Evolutionary conservation across 2,888 invertebrate species (phyloP).

Genomic region (Trimorus sp.): DNA sequence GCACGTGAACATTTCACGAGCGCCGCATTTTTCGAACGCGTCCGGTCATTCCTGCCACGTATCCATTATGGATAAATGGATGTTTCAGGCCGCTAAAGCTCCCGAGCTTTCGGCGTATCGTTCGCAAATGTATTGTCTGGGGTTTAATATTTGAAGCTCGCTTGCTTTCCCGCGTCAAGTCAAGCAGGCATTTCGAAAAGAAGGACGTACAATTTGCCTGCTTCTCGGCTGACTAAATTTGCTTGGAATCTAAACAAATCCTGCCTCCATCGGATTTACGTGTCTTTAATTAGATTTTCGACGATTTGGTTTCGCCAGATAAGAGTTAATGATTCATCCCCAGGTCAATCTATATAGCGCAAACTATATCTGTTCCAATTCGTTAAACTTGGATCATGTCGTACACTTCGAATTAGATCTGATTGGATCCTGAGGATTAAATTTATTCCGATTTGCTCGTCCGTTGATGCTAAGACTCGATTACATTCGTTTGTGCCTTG

Average conservation of each 20-base stretch:
- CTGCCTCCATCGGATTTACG: background rate
- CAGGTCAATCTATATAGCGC: slow-evolving; percentile 5
- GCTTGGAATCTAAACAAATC: no score
- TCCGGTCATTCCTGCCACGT: slow-evolving; percentile 39
- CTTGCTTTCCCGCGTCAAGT: slow-evolving; percentile 9
- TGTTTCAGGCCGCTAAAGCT: slow-evolving; percentile 38
- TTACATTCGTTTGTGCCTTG: slow-evolving; percentile 30
- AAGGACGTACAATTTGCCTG: background rate
- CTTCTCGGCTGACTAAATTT: background rate
- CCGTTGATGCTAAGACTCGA: slow-evolving; percentile 5
- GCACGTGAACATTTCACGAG: slow-evolving; percentile 24
- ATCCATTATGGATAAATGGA: slow-evolving; percentile 55
- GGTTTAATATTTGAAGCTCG: slow-evolving; percentile 37
- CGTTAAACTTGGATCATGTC: slow-evolving; percentile 28
- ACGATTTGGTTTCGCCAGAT: slow-evolving; percentile 26
- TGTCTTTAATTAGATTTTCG: slow-evolving; percentile 30
- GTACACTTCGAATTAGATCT: slow-evolving; percentile 29
- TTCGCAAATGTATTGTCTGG: slow-evolving; percentile 41
- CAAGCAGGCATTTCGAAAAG: background rate
- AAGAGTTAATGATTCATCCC: slow-evolving; percentile 30
- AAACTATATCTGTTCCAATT: slow-evolving; percentile 31
- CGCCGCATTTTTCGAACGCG: slow-evolving; percentile 36
- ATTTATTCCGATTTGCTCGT: slow-evolving; percentile 32
- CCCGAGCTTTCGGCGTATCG: slow-evolving; percentile 33
- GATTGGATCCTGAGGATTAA: slow-evolving; percentile 31